Base-by-base conservation (phyloP, 2,113 vertebrate genomes). In the Triplophysa dalaica region DNA sequence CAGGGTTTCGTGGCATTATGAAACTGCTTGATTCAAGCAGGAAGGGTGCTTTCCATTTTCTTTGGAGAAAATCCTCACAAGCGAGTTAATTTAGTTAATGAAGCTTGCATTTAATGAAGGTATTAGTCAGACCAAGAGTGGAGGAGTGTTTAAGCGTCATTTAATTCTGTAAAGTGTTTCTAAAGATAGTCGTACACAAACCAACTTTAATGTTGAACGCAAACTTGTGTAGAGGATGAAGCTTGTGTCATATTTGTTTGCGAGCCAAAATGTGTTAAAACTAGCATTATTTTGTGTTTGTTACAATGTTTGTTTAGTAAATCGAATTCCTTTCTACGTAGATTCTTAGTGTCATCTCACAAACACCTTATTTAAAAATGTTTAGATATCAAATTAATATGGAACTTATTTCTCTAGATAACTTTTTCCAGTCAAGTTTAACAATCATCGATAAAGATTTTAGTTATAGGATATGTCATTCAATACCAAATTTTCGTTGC, bases 81-180 rank as follows among this genome's bases (percentile, higher is more conserved):
- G 2, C 14, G 14, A 52, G 1, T 29, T 56, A n/a, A 70, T 56
- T n/a, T 29, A 29, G 52, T 58, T 38, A 16, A 38, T 72, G 26
- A 56, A 38, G 33, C 50, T 24, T 38, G n/a, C 21, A 52, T 52
- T 14, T 52, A 52, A 52, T 41, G 52, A 54, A n/a, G 13, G 48
- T 54, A 7, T 54, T 7, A 56, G 50, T 2, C 50, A 56, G 24
- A 33, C 26, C 17, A 38, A 70, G 24, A 7, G 50, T 16, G 50
- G 14, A 52, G 2, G n/a, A 1, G 11, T 24, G 50, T 70, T 69
- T n/a, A 56, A 56, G 26, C 2, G 2, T 10, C 69, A 70, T 70
- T 56, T 70, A 21, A 70, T 70, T 0, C 50, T 5, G 50, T 52
- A 17, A 38, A 72, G 69, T 58, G 69, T 72, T 72, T 21, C 52